A percentile compares a stretch with the other conserved stretches of the same genome.
phyloP scores from a whole-genome alignment of 2,888 invertebrate genomes.

The Himalopsyche kuldschensis region DNA sequence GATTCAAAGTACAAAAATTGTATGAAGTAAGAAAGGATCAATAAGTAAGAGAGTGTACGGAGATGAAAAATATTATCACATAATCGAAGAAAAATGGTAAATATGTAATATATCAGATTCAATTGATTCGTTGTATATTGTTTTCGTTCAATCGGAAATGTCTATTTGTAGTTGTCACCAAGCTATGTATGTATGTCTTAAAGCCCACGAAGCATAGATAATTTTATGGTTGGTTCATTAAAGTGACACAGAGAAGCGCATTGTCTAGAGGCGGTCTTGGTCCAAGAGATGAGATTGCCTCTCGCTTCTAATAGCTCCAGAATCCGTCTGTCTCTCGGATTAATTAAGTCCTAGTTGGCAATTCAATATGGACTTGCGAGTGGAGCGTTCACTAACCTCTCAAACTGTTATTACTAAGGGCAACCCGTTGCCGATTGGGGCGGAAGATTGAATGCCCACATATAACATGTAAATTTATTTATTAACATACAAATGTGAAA shows the following conservation, averaged over 20 bases:
- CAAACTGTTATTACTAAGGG: not conserved
- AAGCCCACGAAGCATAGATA: not conserved
- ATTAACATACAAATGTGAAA: no score
- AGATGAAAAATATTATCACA: no score
- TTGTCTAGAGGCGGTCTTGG: not conserved
- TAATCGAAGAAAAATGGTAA: no score
- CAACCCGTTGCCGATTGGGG: no score
- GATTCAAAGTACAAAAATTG: no score
- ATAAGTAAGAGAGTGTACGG: no score
- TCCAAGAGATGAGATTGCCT: not conserved
- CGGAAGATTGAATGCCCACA: no score
- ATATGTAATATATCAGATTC: not conserved
- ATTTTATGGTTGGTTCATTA: not conserved
- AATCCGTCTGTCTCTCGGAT: not conserved
- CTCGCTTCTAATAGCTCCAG: not conserved
- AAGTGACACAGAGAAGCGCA: not conserved
- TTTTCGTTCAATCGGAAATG: not conserved
- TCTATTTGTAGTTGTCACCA: not conserved
- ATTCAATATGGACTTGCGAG: not conserved
- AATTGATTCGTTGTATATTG: not conserved
- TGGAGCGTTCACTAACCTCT: not conserved
- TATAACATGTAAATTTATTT: no score
- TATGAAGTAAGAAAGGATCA: no score
- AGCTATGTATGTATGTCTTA: not conserved
- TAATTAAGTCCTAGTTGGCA: not conserved